These are phyloP conservation scores for Stichodactyla helianthus DNA, from an alignment of 64 coral and sea anemone species.

Conservation along the genomic window DNA sequence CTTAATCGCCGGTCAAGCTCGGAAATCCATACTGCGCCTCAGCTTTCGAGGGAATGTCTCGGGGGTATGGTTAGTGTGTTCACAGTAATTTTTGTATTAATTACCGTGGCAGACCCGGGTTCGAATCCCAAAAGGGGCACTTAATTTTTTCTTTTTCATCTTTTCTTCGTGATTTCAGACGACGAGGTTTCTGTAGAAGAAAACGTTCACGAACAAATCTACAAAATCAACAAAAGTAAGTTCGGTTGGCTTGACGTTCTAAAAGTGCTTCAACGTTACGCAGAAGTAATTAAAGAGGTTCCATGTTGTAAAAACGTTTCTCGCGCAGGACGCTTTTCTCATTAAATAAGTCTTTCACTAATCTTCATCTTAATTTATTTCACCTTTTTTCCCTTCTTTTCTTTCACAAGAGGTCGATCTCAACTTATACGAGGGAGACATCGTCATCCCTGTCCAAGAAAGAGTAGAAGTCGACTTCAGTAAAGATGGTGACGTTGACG, in stretches of 20 bases:
- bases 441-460: background rate
- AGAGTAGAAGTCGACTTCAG: background rate
- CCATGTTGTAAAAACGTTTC: no score
- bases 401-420: background rate
- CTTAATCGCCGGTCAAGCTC: no score
- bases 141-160: no score
- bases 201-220: conserved; percentile 1
- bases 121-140: no score
- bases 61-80: no score
- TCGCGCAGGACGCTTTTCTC: no score
- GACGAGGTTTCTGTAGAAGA: background rate
- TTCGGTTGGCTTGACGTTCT: background rate
- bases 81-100: no score
- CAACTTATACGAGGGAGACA: conserved; percentile 19
- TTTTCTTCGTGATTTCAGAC: background rate
- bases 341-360: background rate
- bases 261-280: no score
- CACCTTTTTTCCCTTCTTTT: background rate
- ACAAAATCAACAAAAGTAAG: conserved; percentile 13
- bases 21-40: no score
- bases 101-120: no score
- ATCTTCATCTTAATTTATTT: background rate
- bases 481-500: conserved; percentile 11
- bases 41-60: no score
- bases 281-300: no score